Evolutionary conservation across 2,888 invertebrate species (phyloP), one percentile per base, ranked within the genome.

Genomic region (Drosophila dives): DNA sequence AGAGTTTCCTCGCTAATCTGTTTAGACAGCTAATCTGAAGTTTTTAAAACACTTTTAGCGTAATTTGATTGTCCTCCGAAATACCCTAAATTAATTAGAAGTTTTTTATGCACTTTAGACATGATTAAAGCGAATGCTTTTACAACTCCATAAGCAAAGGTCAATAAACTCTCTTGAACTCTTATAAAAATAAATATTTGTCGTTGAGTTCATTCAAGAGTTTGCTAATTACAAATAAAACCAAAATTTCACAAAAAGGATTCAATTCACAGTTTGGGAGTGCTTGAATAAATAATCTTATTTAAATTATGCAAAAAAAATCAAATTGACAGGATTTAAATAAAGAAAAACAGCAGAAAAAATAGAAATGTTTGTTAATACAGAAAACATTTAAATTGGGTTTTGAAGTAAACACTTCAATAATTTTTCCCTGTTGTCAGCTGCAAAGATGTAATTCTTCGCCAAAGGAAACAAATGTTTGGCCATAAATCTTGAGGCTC

Each of bases 401-500:
- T 51, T 50, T 53, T 40, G 48, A 8, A 26, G 26, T 6, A 53
- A 40, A 33, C 15, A n/a, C 29, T 55, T 60, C 36, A 38, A 26
- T 53, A 62, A 51, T 26, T 66, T 60, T 53, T 10, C 42, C 23
- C 29, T 63, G 49, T 53, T 54, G 58, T 51, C 77, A 77, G 63
- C 60, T 61, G 64, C 54, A 67, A 64, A 65, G 63, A 42, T 59
- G 17, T 50, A 33, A 33, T 12, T 12, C 56, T 15, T 3, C n/a
- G 54, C 29, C 17, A 55, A 53, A 61, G 6, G 26, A 53, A 56
- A 66, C 50, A 77, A 83, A 88, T 88, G 77, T 50, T 70, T 54
- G 67, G 74, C 89, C 68, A 86, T 83, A 81, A 89, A 89, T 83
- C 73, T 55, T 48, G 53, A 72, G 61, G 87, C 81, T 78, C 68